Conservation (phyloP, 2,888 invertebrate species). For the Podabrus alpinus region DNA sequence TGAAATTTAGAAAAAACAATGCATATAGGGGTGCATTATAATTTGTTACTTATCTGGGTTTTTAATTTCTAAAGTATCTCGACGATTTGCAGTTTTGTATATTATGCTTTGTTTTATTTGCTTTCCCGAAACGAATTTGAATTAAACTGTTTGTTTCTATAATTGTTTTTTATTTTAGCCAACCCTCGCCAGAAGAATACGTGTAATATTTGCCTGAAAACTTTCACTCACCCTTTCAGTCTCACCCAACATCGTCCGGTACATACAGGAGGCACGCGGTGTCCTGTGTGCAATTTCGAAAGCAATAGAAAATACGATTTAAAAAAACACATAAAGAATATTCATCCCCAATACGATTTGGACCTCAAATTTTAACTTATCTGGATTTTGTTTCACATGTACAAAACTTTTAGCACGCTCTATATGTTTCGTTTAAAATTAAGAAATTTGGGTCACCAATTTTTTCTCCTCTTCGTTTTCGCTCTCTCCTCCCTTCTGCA, state of each 20-base stretch:
- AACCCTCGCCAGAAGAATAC: not conserved
- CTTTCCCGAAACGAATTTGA: not conserved
- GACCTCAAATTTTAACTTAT: not conserved
- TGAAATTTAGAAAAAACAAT: not conserved
- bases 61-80: not conserved
- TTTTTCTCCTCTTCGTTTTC: not conserved
- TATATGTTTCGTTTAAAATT: too few species aligned
- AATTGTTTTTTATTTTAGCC: not conserved
- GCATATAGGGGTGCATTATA: not conserved
- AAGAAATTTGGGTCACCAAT: not conserved
- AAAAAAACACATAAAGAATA: not conserved
- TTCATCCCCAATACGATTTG: not conserved
- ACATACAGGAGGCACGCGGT: not conserved
- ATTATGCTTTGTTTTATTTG: not conserved
- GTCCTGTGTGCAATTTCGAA: not conserved
- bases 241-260: conserved; percentile 1
- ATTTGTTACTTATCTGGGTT: not conserved
- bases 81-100: not conserved
- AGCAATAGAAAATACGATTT: not conserved
- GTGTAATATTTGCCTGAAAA: not conserved
- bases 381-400: not conserved
- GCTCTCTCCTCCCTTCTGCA: not conserved
- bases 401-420: too few species aligned
- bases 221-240: conserved; percentile 4
- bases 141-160: not conserved